Evolutionary conservation across 2,797 vertebrate species (phyloP), one percentile per base, ranked within the genome.

Genomic region (Pseudochaenichthys georgianus): DNA sequence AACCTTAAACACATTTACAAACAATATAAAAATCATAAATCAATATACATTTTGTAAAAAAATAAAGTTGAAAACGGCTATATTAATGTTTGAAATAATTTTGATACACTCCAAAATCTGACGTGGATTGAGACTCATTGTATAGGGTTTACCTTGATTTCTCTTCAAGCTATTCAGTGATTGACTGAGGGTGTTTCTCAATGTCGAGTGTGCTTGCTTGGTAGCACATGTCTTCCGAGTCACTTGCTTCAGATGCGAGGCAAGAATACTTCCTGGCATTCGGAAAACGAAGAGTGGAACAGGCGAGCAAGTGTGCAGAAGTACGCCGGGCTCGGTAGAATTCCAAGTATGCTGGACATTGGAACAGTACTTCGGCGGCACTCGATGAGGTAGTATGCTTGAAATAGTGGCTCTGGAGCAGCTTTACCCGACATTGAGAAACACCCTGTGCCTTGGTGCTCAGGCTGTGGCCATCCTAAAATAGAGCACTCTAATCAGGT

Each of bases 401-500:
- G 23, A 2, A 23, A 23, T 23, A 23, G 23, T 23, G 23, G 23
- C 23, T 23, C 23, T 23, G 23, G 23, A 23, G 23, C 23, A 23
- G 23, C 23, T 23, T 23, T 23, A 23, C 23, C 23, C 23, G 23
- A 23, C 23, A 23, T 23, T 23, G 23, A 23, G 23, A 23, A 23
- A 23, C 23, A 23, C 23, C 23, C 23, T 75, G 61, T 84, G 72
- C 67, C 72, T 64, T 68, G 57, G 65, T 73, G 77, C 77, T 64
- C 51, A 83, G 74, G 59, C 45, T 78, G 78, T 85, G 70, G 58
- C 75, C 50, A 48, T 80, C 77, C 70, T 78, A 81, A 84, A 89
- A 86, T 81, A 88, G 73, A 71, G 48, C 71, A 77, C 78, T 83
- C 75, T 87, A 84, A 86, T 86, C 65, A 76, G 77, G 64, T 59